Evolutionary conservation across 1,140 invertebrate species (phyloP), one percentile per base, ranked within the genome.

Genomic region (Drosophila gunungcola): DNA sequence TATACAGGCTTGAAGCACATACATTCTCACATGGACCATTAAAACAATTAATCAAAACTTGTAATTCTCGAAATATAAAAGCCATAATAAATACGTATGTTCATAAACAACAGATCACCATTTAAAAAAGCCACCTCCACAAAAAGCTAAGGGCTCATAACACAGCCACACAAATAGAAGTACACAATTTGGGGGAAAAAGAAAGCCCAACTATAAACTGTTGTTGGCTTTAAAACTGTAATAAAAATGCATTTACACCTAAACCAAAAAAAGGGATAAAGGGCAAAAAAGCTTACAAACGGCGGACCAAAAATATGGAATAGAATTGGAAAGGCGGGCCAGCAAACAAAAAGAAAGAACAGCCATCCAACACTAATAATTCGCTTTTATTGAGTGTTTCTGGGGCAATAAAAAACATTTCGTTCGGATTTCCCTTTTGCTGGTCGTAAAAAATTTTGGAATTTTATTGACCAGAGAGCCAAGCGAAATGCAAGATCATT

Each of bases 321-420:
- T 61, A 64, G 48, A 53, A 49, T 27, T 29, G 57, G 10, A 9
- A 49, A 32, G 36, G 39, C 12, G 48, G 12, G 54, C 16, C 29
- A 46, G 34, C n/a, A 70, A 25, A 46, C 13, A 61, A 48, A 61
- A 65, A 79, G 56, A 64, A 54, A 46, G 56, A 78, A 36, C 27
- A 41, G 42, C 70, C 79, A 82, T 79, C 73, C 70, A 69, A 75
- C 68, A 70, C 69, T 74, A 90, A 90, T 90, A 90, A 90, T 90
- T 90, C 76, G 86, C 79, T 83, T 86, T 90, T 90, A 90, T 90
- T 90, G 86, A 90, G 86, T 90, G 86, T 90, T 90, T 83, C 83
- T 88, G 79, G 72, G 83, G 76, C 76, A 79, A 88, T 88, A 89
- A 88, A 85, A 88, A 88, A 67, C 72, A 79, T 83, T 79, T 75